Base-by-base conservation (phyloP, 1,140 invertebrate species). In the Bursaphelenchus mucronatus region DNA sequence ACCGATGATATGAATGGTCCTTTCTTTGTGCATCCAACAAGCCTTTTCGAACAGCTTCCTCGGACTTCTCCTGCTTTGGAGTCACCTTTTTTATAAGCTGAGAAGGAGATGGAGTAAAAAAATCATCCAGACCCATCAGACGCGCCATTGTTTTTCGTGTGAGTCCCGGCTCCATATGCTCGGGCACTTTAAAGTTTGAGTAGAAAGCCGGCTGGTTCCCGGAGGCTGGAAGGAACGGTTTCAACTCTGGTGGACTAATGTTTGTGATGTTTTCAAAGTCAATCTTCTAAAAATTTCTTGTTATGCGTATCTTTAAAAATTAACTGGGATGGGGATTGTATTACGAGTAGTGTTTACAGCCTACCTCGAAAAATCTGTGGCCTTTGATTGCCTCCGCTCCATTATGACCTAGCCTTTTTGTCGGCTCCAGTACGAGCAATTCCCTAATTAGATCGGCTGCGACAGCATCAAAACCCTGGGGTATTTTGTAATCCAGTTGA, bases 401-500 rank as follows among this genome's bases (percentile, higher is more conserved):
- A 10, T 19, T 71, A 40, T 39, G 17, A 3, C 75, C 75, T 13
- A 76, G 61, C 8, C 75, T 62, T 52, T 76, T 59, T 6, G 3
- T 52, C 30, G 64, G 62, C 10, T 75, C 66, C n/a, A 63, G 83
- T 81, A 88, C 90, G 65, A 99, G 82, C 59, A 98, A 84, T 80
- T 90, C 88, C 72, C 88, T 84, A 15, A 98, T 90, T 58, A 99
- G 86, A 82, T 94, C 89, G 82, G 88, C 89, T 6, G 91, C 91
- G 53, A 87, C 83, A 49, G 86, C 83, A 75, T 88, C 87, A 81
- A 98, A 96, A 19, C 89, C 90, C 79, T 91, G 89, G 0, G 94
- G 93, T 80, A 95, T 92, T 65, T 90, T 88, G 81, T 94, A 97
- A 8, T 94, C 88, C 70, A 94, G 85, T 77, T 89, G 90, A 8